Percentiles rank a stretch among this genome's conserved stretches.
These are phyloP conservation scores for Baccha elongata DNA, from an alignment of 2,888 invertebrate genomes.

Conservation along the genomic window DNA sequence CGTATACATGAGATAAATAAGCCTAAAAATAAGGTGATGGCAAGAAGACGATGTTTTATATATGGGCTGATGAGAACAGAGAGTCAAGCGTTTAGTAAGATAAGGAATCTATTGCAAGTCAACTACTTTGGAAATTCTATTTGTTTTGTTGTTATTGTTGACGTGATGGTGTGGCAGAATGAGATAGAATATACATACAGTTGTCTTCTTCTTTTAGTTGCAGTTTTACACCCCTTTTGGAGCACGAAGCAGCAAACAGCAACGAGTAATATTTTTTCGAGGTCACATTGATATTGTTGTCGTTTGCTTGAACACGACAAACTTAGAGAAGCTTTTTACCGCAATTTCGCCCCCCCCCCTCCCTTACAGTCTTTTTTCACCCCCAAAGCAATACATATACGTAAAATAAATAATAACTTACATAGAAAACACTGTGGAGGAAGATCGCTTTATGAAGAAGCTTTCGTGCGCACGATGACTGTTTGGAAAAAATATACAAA, in stretches of 20 bases:
- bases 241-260: constrained; percentile 30
- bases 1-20: constrained; percentile 64
- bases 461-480: constrained; percentile 42
- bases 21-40: constrained; percentile 72
- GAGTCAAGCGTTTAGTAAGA: not conserved
- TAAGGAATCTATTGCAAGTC: constrained; percentile 59
- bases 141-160: constrained; percentile 19
- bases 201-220: constrained; percentile 44
- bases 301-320: constrained; percentile 13
- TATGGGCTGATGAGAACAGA: not conserved
- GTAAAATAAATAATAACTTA: constrained; percentile 23
- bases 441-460: constrained; percentile 50
- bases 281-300: constrained; percentile 18
- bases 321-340: constrained; percentile 27
- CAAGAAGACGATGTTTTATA: constrained; percentile 31
- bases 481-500: constrained; percentile 46
- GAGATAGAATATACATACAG: not conserved
- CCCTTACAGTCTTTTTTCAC: not conserved
- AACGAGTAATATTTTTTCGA: constrained; percentile 16
- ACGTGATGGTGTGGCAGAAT: constrained; percentile 47
- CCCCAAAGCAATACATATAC: not conserved
- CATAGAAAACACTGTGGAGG: not conserved
- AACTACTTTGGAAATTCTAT: constrained; percentile 53
- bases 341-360: not conserved
- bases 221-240: constrained; percentile 71